These are phyloP conservation scores for Apodemus sylvaticus DNA, from an alignment of 2,113 vertebrate genomes.

Conservation along the genomic window DNA sequence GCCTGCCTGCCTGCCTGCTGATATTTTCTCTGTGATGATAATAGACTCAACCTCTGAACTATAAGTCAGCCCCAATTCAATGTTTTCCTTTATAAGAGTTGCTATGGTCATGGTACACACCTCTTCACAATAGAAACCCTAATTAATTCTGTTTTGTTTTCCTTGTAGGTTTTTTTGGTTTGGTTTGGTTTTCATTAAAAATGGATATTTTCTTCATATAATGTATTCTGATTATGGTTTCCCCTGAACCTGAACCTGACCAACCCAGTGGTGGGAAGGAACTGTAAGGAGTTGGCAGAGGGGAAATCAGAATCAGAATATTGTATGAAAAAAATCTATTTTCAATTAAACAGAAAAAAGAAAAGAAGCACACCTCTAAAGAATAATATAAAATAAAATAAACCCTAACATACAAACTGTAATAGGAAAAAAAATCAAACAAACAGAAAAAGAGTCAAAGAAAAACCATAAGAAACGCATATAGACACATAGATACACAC, in stretches of 20 bases:
- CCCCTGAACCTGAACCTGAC: neutral
- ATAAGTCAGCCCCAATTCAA: neutral
- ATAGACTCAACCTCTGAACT: neutral
- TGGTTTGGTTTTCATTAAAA: neutral
- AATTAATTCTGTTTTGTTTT: neutral
- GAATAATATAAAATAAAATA: neutral
- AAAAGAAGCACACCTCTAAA: neutral
- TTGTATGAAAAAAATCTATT: neutral
- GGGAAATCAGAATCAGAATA: neutral
- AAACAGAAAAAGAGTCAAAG: neutral
- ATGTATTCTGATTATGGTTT: neutral
- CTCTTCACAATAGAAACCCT: neutral
- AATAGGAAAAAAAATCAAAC: neutral
- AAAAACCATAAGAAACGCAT: neutral
- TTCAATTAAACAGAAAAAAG: neutral
- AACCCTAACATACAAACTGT: neutral
- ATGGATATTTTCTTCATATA: neutral
- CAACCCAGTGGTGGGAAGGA: neutral
- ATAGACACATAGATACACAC: neutral
- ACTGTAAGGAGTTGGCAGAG: neutral
- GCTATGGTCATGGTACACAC: neutral
- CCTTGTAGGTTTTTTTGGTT: neutral
- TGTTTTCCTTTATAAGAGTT: neutral
- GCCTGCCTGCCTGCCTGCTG: neutral
- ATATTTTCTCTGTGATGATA: neutral